These are phyloP conservation scores for Adineta ricciae DNA, from an alignment of 2,888 invertebrate genomes.

Conservation along the genomic window DNA sequence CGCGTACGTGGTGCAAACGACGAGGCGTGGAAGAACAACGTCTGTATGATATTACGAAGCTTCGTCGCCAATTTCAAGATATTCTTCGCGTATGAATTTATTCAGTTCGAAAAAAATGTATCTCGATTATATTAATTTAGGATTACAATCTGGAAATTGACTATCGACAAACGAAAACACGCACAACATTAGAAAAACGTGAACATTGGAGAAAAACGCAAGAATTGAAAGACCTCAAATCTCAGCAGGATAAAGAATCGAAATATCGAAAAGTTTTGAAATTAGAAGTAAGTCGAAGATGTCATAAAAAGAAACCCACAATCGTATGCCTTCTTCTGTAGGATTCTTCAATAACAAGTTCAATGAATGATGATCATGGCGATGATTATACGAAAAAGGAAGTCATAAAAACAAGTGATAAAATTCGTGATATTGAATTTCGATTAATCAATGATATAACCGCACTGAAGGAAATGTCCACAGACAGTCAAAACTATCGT, in stretches of 20 bases:
- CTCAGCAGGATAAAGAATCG: conserved; percentile 60
- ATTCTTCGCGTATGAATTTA: conserved; percentile 63
- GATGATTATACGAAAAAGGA: conserved; percentile 52
- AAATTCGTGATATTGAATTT: conserved; percentile 75
- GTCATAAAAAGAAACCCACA: neutral
- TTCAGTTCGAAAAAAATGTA: no score
- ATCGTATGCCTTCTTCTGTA: conserved; percentile 18
- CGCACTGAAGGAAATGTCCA: conserved; percentile 47
- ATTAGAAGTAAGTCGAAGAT: conserved; percentile 38
- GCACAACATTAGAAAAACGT: conserved; percentile 58
- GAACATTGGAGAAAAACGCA: conserved; percentile 78
- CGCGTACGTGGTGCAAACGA: conserved; percentile 72
- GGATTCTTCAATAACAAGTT: conserved; percentile 40
- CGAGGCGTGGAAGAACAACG: conserved; percentile 89
- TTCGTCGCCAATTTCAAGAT: conserved; percentile 75
- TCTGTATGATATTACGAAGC: conserved; percentile 86
- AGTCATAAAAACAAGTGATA: conserved; percentile 58
- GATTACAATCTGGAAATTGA: conserved; percentile 35
- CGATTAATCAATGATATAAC: conserved; percentile 64
- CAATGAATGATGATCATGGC: conserved; percentile 51
- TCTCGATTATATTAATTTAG: neutral
- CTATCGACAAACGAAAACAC: conserved; percentile 44
- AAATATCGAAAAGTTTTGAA: conserved; percentile 64
- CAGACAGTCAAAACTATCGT: conserved; percentile 2
- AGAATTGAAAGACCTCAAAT: conserved; percentile 69